Evolutionary conservation across 1,140 invertebrate genomes (phyloP).

Genomic region (Portunus trituberculatus): DNA sequence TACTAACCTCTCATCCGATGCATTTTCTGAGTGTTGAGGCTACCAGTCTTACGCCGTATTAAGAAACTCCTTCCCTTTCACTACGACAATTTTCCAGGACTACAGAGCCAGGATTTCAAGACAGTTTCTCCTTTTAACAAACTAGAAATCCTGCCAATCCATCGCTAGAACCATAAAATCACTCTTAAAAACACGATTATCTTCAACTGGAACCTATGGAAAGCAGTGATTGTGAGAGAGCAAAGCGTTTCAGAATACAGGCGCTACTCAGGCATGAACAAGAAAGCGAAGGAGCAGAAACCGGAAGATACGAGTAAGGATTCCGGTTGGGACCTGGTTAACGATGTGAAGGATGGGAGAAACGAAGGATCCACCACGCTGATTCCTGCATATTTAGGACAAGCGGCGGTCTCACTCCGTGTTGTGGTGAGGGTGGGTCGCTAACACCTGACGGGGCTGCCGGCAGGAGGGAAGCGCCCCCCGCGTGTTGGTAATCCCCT

Average conservation of each 20-base stretch:
- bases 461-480: background rate
- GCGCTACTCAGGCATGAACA: background rate
- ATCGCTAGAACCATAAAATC: no score
- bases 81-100: no score
- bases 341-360: background rate
- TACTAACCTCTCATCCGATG: background rate
- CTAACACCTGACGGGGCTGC: background rate
- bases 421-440: background rate
- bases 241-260: no score
- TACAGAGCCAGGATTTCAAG: no score
- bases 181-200: no score
- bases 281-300: no score
- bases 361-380: background rate
- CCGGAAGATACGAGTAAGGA: no score
- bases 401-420: background rate
- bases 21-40: background rate
- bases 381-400: constrained; percentile 10
- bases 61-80: no score
- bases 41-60: background rate
- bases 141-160: no score
- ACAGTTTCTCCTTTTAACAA: no score
- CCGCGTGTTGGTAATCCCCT: background rate
- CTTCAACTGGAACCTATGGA: no score
- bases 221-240: no score
- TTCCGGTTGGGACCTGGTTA: background rate